A percentile compares a stretch with the other conserved stretches of the same genome.
phyloP scores from a whole-genome alignment of 2,113 vertebrate species.

The Mola mola region DNA sequence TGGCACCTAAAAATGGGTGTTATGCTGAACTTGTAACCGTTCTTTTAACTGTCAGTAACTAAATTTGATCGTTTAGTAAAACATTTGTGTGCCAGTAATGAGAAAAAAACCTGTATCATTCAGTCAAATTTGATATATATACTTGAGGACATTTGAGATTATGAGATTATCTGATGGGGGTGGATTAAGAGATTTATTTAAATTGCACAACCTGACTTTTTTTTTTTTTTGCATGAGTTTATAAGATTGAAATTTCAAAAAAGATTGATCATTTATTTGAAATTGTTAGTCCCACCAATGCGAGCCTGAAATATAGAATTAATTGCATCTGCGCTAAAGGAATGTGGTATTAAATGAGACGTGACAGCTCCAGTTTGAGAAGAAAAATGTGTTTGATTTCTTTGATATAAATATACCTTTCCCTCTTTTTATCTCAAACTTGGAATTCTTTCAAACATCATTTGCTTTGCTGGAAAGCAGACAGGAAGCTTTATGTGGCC shows the following conservation, averaged over 20 bases:
- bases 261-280: slow-evolving; percentile 37
- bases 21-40: too few species aligned
- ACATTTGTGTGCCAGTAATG: too few species aligned
- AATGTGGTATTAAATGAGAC: slow-evolving; percentile 46
- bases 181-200: slow-evolving; percentile 5
- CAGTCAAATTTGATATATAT: too few species aligned
- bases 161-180: too few species aligned
- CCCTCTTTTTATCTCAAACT: slow-evolving; percentile 39
- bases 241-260: slow-evolving; percentile 43
- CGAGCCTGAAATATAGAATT: slow-evolving; percentile 32
- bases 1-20: too few species aligned
- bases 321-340: slow-evolving; percentile 37
- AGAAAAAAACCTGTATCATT: too few species aligned
- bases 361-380: slow-evolving; percentile 28
- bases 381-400: slow-evolving; percentile 22
- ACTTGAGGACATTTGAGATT: too few species aligned
- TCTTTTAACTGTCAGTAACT: too few species aligned
- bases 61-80: too few species aligned
- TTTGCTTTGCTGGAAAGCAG: neutral
- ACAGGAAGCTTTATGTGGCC: neutral
- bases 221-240: slow-evolving; percentile 6
- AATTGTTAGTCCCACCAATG: slow-evolving; percentile 32
- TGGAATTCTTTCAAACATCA: slow-evolving; percentile 3
- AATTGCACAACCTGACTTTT: slow-evolving; percentile 8
- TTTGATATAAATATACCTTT: slow-evolving; percentile 25